Base-by-base conservation (phyloP, 2,797 vertebrate species). In the Cottoperca gobio region DNA sequence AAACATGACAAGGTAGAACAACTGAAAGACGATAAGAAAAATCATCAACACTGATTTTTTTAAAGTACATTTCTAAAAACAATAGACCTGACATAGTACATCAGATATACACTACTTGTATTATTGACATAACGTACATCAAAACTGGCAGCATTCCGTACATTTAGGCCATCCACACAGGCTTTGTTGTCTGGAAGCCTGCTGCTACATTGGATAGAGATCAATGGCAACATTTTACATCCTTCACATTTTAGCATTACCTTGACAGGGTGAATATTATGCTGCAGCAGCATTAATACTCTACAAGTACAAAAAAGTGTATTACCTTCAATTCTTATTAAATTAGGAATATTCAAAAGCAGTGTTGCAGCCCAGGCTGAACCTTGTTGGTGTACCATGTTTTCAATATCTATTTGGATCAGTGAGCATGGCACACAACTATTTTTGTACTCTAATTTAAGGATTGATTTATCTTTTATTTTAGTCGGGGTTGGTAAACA, bases 91-190 rank as follows among this genome's bases (percentile, higher is more conserved):
- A 84, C 72, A 82, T 54, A 81, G 55, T 16, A 86, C 59, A 81
- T 72, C 63, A 70, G 60, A 83, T 70, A 82, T 71, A 82, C 59
- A 81, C 63, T 62, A 69, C 53, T 74, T 74, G 66, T 79, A 80
- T 69, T 60, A 77, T 63, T 73, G 68, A 86, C 45, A 64, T 13
- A 54, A 74, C 69, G 79, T 60, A 78, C 45, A 87, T 74, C 54
- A 76, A 78, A 88, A 76, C 68, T 46, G 57, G 58, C 69, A 83
- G 53, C 60, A 70, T 79, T 80, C 59, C 35, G 0, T 63, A 82
- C 69, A 73, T 82, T 50, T 66, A 61, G 5, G 45, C 43, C 64
- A 54, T 53, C 61, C 13, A 23, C 57, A 66, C 40, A 26, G 1
- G 14, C 67, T 63, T 70, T 62, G 66, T 65, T 53, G 62, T 54